Evolutionary conservation across 2,888 invertebrate species (phyloP).

Genomic region (Drosophila koepferae): DNA sequence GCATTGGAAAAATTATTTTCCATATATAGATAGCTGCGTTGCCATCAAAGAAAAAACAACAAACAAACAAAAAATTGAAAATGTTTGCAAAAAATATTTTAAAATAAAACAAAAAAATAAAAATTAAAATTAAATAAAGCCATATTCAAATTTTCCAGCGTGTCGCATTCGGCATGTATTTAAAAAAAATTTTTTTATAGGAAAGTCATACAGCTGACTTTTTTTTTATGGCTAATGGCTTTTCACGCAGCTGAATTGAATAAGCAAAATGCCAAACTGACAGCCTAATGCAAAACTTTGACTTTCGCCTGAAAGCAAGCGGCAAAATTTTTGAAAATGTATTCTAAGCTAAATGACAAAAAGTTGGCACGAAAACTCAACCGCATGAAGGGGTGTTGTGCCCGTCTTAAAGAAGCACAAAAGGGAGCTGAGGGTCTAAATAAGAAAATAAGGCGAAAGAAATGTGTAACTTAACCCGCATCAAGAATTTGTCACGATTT

Average conservation of each 20-base stretch:
- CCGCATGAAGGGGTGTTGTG: background rate
- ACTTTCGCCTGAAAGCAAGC: constrained; percentile 38
- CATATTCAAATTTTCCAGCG: constrained; percentile 13
- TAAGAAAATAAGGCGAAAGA: constrained; percentile 44
- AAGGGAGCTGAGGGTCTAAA: background rate
- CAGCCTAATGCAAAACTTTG: constrained; percentile 48
- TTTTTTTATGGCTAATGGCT: constrained; percentile 64
- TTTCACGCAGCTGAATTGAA: constrained; percentile 59
- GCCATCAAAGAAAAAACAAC: constrained; percentile 16
- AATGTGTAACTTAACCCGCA: constrained; percentile 77
- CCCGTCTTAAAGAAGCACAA: background rate
- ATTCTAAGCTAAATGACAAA: constrained; percentile 60
- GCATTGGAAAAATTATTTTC: constrained; percentile 1
- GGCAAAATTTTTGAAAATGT: constrained; percentile 60
- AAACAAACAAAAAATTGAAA: constrained; percentile 4
- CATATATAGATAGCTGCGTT: constrained; percentile 31
- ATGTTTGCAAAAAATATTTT: constrained; percentile 58
- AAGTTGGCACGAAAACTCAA: constrained; percentile 48
- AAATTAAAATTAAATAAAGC: background rate
- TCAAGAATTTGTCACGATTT: constrained; percentile 80
- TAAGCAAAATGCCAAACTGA: constrained; percentile 55
- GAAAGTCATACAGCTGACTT: constrained; percentile 8
- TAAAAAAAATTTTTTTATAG: constrained; percentile 16
- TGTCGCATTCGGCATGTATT: constrained; percentile 28
- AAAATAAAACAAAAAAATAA: constrained; percentile 28